Base-by-base conservation (phyloP, 2,113 vertebrate genomes). In the Pseudolaguvia tuberculata region DNA sequence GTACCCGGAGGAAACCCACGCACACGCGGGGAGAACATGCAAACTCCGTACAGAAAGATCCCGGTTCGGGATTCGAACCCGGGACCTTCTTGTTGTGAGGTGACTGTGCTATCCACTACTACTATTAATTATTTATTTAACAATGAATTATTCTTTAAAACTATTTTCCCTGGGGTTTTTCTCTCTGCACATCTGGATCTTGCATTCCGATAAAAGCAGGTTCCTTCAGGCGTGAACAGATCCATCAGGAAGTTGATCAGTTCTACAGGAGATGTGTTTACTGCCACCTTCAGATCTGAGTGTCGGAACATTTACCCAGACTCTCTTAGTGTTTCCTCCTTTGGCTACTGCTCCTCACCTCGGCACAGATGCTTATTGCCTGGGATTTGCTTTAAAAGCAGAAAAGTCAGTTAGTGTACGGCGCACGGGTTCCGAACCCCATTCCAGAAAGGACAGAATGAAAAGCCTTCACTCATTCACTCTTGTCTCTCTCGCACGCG, bases 301-400 rank as follows among this genome's bases (percentile, higher is more conserved):
- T 12, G 5, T n/a, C 68, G 55, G 31, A 59, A 31, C 39, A 48
- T 17, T 5, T 31, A 20, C 35, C 13, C 21, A 58, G 17, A 17
- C 53, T 14, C 13, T 31, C 2, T 39, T 15, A 15, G 51, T 42
- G 52, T 55, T 56, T 55, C 6, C 31, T 51, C 25, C 15, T 48
- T 17, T 27, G 10, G 42, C 70, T 29, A 39, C 42, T n/a, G n/a
- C n/a, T 48, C 18, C 25, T 18, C 1, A 14, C 61, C 48, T 53
- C 50, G 21, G 21, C 29, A 42, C 48, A 14, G 23, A 27, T 50
- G 45, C 27, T 50, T 50, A 50, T 67, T 47, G 42, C 42, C 62
- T 48, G 27, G 0, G 57, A 50, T 73, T 63, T 63, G 29, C 47
- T 62, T 52, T 62, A 62, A 35, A 52, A 35, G 29, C 59, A 63